Evolutionary conservation across 2,797 vertebrate species (phyloP), one percentile per base, ranked within the genome.

Genomic region (Acridotheres tristis): DNA sequence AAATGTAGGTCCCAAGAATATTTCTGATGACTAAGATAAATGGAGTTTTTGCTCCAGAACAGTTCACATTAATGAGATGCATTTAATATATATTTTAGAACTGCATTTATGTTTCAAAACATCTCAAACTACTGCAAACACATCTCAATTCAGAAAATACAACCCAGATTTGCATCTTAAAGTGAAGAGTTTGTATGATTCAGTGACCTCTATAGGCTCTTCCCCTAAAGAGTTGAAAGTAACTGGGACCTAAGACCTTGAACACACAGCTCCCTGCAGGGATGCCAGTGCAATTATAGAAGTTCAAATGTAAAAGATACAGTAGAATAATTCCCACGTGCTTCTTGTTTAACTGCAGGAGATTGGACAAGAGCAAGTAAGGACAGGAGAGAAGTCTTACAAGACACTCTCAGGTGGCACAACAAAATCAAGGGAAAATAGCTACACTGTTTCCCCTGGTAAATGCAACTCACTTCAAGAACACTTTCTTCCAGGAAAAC

Each of bases 361-460:
- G 15, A 51, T 0, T 51, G 48, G 50, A 71, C 1, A 0, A 13
- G 13, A 74, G 6, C 25, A 59, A 85, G 25, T 34, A 30, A 68
- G 26, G 36, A 69, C 23, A 89, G 13, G 9, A 80, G 7, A 54
- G 9, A 34, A 69, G 25, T 68, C 51, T 72, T 34, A 40, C 2
- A 45, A 29, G 59, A 66, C 12, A 84, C 20, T 32, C 48, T 38
- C 30, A 62, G 2, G 2, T 19, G 16, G 74, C 32, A 71, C 29
- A 66, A 40, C 17, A 92, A 85, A 87, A 65, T 6, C 71, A 66
- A 74, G 7, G 16, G 13, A 23, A 30, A 71, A 80, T 71, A 21
- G 25, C 0, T 0, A 27, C 10, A 38, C 29, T 21, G 10, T 6
- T 83, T 82, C 10, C 32, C 11, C 58, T 19, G 3, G 32, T 38